These are phyloP conservation scores for Xylophagus ater DNA, from an alignment of 2,888 invertebrate species.

Conservation along the genomic window DNA sequence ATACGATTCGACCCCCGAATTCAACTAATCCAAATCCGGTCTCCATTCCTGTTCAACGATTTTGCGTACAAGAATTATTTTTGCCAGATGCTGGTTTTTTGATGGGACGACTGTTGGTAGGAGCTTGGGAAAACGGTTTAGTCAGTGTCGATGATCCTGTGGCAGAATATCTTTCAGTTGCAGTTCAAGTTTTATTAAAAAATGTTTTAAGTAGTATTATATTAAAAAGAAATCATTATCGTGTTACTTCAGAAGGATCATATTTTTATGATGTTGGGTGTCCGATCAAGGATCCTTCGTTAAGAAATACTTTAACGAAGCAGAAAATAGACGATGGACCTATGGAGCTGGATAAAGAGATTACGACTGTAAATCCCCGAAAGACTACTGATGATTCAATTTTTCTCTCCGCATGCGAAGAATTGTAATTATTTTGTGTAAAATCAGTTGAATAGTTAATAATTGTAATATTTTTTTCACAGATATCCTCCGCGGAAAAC, in stretches of 20 bases:
- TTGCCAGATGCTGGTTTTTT: slow-evolving; percentile 76
- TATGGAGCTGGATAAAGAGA: slow-evolving; percentile 46
- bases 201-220: no score
- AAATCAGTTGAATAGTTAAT: no score
- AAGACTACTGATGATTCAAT: no score
- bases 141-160: slow-evolving; percentile 75
- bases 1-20: slow-evolving; percentile 26
- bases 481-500: no score
- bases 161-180: no score
- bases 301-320: slow-evolving; percentile 57
- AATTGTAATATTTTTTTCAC: no score
- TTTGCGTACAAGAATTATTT: slow-evolving; percentile 60
- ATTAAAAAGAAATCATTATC: slow-evolving; percentile 66
- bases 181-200: no score
- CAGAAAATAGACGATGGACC: slow-evolving; percentile 50
- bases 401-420: no score
- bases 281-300: slow-evolving; percentile 68
- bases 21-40: slow-evolving; percentile 20
- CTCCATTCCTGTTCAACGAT: slow-evolving; percentile 41
- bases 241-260: slow-evolving; percentile 52
- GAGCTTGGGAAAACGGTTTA: slow-evolving; percentile 81
- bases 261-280: slow-evolving; percentile 72
- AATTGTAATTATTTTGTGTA: no score
- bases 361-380: slow-evolving; percentile 50
- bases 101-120: slow-evolving; percentile 68